These are phyloP conservation scores for Burhinus oedicnemus DNA, from an alignment of 2,113 vertebrate genomes.

Conservation along the genomic window DNA sequence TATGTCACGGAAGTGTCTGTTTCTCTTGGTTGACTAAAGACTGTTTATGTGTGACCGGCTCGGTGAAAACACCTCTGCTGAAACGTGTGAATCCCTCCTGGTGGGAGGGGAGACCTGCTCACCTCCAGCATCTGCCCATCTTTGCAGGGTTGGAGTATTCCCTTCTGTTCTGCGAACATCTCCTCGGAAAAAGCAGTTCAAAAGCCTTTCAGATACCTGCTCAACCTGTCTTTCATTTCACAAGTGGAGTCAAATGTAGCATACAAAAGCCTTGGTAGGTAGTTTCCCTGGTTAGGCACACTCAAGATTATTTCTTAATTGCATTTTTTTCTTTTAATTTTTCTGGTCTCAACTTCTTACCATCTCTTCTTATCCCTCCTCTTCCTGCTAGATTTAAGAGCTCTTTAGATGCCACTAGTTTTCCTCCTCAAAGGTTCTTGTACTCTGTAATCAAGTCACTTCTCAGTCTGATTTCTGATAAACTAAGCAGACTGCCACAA, in stretches of 20 bases:
- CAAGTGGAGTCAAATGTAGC: background rate
- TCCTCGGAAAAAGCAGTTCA: background rate
- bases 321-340: background rate
- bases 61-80: background rate
- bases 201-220: background rate
- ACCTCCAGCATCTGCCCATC: background rate
- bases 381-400: background rate
- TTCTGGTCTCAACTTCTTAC: background rate
- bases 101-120: background rate
- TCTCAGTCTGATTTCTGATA: background rate
- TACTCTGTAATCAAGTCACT: background rate
- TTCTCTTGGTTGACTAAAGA: background rate
- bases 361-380: background rate
- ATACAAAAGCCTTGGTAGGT: background rate
- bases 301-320: background rate
- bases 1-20: background rate
- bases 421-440: background rate
- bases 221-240: background rate
- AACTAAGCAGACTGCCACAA: background rate
- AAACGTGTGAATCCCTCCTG: background rate
- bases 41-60: background rate
- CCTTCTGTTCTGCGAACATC: background rate
- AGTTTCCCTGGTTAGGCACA: background rate
- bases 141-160: background rate
- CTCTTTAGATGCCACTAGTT: background rate